phyloP scores from a whole-genome alignment of 2,113 vertebrate species.

The Marmota flaviventris region DNA sequence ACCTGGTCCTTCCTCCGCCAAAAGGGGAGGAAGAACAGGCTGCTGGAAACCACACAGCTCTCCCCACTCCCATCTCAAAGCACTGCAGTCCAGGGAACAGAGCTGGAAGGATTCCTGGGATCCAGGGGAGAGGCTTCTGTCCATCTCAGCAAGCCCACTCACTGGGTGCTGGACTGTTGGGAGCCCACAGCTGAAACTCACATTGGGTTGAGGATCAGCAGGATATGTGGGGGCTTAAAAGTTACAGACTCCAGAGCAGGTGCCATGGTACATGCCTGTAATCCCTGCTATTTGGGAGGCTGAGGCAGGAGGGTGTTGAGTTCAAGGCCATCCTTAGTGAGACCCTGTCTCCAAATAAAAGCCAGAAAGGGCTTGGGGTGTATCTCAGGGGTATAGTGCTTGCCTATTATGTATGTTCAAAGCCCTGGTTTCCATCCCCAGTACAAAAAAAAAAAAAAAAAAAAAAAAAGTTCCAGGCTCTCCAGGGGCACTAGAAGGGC shows the following conservation, averaged over 20 bases:
- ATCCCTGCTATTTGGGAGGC: too few relatives aligned
- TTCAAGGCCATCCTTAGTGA: too few relatives aligned
- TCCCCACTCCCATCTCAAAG: background rate
- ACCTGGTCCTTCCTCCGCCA: background rate
- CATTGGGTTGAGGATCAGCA: background rate
- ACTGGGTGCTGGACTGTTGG: background rate
- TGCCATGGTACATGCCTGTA: too few relatives aligned
- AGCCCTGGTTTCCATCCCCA: background rate
- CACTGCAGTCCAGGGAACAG: background rate
- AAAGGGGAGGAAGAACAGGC: background rate
- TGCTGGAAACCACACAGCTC: background rate
- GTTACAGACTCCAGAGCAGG: background rate
- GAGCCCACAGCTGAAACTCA: background rate
- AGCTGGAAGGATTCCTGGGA: background rate
- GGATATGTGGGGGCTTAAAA: background rate
- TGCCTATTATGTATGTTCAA: too few relatives aligned
- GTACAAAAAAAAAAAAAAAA: too few relatives aligned
- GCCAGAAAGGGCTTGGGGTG: too few relatives aligned
- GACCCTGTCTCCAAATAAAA: too few relatives aligned
- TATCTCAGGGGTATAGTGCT: too few relatives aligned
- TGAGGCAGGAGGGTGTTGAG: too few relatives aligned
- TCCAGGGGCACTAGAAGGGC: background rate
- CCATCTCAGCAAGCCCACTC: background rate
- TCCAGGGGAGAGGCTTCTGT: rapidly evolving
- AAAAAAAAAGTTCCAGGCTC: too few relatives aligned